These are phyloP conservation scores for Choloepus hoffmanni DNA, from an alignment of 2,113 vertebrate species.

Conservation along the genomic window DNA sequence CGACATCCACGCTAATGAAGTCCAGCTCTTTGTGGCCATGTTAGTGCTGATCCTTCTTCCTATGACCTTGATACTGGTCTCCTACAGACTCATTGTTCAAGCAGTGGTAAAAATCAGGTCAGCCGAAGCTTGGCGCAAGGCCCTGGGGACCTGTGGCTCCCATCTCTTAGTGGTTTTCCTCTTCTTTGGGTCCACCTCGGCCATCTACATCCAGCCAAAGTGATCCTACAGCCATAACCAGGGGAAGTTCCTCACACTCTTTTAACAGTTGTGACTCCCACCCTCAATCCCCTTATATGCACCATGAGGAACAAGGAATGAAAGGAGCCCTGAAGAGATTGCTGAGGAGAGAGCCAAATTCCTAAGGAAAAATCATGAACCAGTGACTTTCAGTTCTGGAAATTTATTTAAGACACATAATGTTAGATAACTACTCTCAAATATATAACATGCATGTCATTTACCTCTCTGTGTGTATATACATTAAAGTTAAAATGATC, in stretches of 20 bases:
- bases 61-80: conserved; percentile 23
- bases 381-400: too few species aligned
- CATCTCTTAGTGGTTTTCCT: conserved; percentile 15
- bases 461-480: too few species aligned
- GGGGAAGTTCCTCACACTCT: conserved; percentile 34
- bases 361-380: not conserved
- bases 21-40: conserved; percentile 34
- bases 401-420: too few species aligned
- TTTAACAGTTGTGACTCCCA: conserved; percentile 55
- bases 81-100: not conserved
- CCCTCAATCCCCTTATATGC: conserved; percentile 56
- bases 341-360: not conserved
- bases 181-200: conserved; percentile 37
- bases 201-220: conserved; percentile 54
- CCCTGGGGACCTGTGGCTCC: conserved; percentile 41
- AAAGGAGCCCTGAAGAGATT: conserved; percentile 27
- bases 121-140: conserved; percentile 4
- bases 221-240: not conserved
- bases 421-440: too few species aligned
- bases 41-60: conserved; percentile 39
- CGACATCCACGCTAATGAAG: conserved; percentile 48
- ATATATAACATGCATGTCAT: too few species aligned
- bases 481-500: too few species aligned
- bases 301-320: conserved; percentile 49
- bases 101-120: conserved; percentile 49